Evolutionary conservation across 2,888 invertebrate species (phyloP), one percentile per base, ranked within the genome.

Genomic region (Lottia scabra): DNA sequence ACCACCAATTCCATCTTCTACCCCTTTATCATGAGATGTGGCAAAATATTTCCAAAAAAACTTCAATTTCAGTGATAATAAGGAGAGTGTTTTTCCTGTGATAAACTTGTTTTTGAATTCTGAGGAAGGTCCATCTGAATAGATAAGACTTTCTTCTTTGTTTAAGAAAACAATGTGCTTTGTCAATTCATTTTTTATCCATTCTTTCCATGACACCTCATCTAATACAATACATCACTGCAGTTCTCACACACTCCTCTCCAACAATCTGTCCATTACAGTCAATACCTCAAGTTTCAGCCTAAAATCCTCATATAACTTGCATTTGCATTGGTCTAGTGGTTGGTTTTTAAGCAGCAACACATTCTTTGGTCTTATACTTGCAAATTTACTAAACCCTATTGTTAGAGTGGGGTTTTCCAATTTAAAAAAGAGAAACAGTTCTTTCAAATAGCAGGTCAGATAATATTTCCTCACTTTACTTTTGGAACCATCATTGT

Each of bases 11-110:
- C 63, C 68, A 63, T 69, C 68, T 12, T 43, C 63, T 19, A 63
- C 63, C 23, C 43, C 68, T 69, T 69, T 69, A 2, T 63, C 68
- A 63, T 63, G 68, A 43, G 68, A 13, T 12, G 68, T 69, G 3
- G 68, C 63, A 69, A 69, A 69, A 27, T 38, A 69, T 19, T 63
- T 63, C 69, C 69, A 69, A 23, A 23, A 16, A 27, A 63, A 19
- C 10, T 38, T 38, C 38, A 38, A 38, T 30, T 30, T 30, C 6
- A 30, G 6, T 30, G 30, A 30, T 30, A 30, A 30, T 6, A 30
- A 30, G 30, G 30, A 2, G 6, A 30, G 30, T 4, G 30, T 30
- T 30, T 30, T 30, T 2, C 30, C 6, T 30, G 30, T 30, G 6
- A 30, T 30, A 6, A 30, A 30, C 6, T 30, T 30, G 30, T 30